Conservation (phyloP, 2,888 invertebrate genomes). For the Oconnorella tubifera region DNA sequence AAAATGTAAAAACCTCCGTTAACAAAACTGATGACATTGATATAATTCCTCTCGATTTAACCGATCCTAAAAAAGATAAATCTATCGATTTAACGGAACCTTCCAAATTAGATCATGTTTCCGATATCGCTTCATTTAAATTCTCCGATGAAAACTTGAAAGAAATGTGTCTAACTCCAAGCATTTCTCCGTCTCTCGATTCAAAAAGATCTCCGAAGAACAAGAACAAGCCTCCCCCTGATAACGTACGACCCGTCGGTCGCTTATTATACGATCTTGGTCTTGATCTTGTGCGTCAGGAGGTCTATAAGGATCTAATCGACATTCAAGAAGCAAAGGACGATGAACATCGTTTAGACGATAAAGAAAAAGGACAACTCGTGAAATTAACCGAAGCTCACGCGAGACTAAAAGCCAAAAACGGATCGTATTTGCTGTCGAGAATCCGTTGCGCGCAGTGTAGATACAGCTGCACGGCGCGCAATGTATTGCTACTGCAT, state of each 20-base stretch:
- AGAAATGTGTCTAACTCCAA: too few relatives aligned
- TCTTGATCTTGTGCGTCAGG: constrained; percentile 82
- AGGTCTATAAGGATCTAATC: constrained; percentile 85
- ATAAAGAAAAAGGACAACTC: constrained; percentile 61
- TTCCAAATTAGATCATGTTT: too few relatives aligned
- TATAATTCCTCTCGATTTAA: too few relatives aligned
- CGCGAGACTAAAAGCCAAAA: constrained; percentile 19
- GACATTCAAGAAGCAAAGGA: constrained; percentile 79
- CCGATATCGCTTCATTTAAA: too few relatives aligned
- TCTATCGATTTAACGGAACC: too few relatives aligned
- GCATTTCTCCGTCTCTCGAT: too few relatives aligned
- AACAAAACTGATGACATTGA: too few relatives aligned
- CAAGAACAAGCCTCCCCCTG: neutral
- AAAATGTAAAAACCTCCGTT: too few relatives aligned
- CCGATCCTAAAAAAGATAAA: too few relatives aligned
- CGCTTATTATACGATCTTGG: constrained; percentile 90
- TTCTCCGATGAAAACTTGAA: too few relatives aligned
- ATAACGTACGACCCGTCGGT: constrained; percentile 11
- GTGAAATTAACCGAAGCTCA: constrained; percentile 64
- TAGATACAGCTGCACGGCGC: constrained; percentile 23
- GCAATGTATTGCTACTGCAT: constrained; percentile 31
- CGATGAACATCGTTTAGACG: constrained; percentile 57
- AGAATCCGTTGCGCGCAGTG: constrained; percentile 17
- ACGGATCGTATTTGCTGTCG: constrained; percentile 19
- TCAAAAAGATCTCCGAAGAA: neutral